Percentiles rank a stretch among this genome's conserved stretches.
Conservation (phyloP, 2,797 vertebrate genomes). For the Chrysocyon brachyurus region DNA sequence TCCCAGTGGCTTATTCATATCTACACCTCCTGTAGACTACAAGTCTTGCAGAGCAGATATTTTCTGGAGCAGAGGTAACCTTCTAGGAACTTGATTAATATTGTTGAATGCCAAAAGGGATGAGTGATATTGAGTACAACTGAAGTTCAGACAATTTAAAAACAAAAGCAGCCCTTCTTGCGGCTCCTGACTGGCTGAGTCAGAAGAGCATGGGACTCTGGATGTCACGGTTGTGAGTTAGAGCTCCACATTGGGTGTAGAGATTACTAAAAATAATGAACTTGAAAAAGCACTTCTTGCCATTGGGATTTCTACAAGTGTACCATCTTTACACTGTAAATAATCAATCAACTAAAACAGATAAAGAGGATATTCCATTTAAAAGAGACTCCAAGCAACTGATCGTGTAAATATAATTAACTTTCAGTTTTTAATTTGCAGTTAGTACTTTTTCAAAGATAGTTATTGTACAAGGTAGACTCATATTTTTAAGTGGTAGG, state of each 20-base stretch:
- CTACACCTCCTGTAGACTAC: not conserved
- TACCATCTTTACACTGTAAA: not conserved
- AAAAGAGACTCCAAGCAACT: not conserved
- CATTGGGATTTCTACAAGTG: not conserved
- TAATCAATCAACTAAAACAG: not conserved
- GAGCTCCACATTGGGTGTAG: not conserved
- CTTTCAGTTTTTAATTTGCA: not conserved
- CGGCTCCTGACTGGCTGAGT: not conserved
- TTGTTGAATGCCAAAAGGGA: not conserved
- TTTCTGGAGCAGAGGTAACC: not conserved
- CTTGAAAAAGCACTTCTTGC: not conserved
- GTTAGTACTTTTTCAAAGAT: not conserved
- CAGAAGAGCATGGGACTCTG: not conserved
- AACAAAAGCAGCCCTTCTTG: not conserved
- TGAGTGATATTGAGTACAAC: not conserved
- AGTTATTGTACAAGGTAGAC: not conserved
- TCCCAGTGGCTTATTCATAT: not conserved
- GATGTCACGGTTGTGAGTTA: not conserved
- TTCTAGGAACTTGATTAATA: not conserved
- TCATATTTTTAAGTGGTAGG: constrained; percentile 8
- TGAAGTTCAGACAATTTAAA: not conserved
- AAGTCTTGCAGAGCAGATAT: not conserved
- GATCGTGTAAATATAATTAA: not conserved
- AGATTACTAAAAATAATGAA: not conserved
- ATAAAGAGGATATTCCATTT: not conserved